Evolutionary conservation across 2,113 vertebrate species (phyloP), one percentile per base, ranked within the genome.

Genomic region (Paramormyrops kingsleyae): DNA sequence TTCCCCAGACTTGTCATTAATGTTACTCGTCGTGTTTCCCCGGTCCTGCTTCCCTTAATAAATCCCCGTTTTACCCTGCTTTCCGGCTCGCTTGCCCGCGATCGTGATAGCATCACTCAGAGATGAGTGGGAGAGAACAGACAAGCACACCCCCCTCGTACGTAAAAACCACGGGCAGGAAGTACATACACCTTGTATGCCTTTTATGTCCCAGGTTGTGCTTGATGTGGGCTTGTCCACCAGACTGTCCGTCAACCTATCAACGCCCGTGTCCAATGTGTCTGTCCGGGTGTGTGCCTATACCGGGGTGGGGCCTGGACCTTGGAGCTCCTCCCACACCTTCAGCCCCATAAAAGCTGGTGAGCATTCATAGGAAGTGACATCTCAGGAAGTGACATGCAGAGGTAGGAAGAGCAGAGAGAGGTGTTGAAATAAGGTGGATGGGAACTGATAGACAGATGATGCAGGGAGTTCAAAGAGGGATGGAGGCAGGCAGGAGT

Each of bases 281-380:
- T 95, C 96, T 0, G 95, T 96, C 83, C 94, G 95, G 6, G 94
- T 98, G 90, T 96, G 96, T 17, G 96, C 97, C 5, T 98, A 97
- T 47, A 98, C 97, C 0, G 91, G 93, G 0, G 97, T 95, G 0
- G 97, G 97, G 1, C 95, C 94, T 0, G 97, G 97, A n/a, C 97
- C 97, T 49, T 98, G 97, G 97, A 97, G 96, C 87, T 90, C 93
- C 15, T 89, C 94, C 0, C 95, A 97, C 53, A 94, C 95, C 10
- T 92, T 96, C 80, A 93, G 93, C 27, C 95, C 96, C 21, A 89
- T 85, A 0, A 1, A 83, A 56, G 39, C 94, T 12, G 95, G 96
- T 96, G 89, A 94, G 74, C 31, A 86, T 86, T 47, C 4, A 50
- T 15, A 50, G 74, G 70, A 17, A 52, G 31, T 47, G 47, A 10